Percentiles rank a stretch among this genome's conserved stretches.
Conservation (phyloP, 2,113 vertebrate genomes). For the Gnathonemus longibarbis region DNA sequence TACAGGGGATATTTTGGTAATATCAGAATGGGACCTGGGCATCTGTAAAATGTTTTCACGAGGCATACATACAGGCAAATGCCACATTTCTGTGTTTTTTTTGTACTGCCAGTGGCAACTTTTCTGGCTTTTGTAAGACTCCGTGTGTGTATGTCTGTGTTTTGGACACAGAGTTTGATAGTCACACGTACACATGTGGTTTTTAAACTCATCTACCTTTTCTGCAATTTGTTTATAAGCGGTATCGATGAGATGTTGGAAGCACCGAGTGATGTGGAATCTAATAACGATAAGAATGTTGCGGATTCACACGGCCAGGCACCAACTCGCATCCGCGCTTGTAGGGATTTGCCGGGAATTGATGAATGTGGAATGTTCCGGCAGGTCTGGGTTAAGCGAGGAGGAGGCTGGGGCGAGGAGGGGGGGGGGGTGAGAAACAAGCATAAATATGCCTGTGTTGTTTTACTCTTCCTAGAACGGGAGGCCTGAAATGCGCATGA, state of each 20-base stretch:
- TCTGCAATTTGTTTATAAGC: not conserved
- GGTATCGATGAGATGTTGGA: not conserved
- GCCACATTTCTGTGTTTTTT: not conserved
- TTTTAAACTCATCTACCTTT: not conserved
- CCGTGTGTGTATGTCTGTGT: not conserved
- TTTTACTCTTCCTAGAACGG: not conserved
- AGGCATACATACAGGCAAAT: not conserved
- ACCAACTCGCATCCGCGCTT: constrained; percentile 4
- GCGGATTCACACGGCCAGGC: not conserved
- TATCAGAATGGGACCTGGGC: not conserved
- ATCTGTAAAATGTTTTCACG: not conserved
- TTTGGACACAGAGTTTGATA: not conserved
- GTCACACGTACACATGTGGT: not conserved
- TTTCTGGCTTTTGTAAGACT: not conserved
- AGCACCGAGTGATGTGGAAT: not conserved
- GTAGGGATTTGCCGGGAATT: constrained; percentile 10
- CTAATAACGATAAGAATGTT: constrained; percentile 2
- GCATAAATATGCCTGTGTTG: not conserved
- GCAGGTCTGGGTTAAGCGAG: not conserved
- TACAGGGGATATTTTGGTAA: not conserved
- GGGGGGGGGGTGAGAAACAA: not conserved
- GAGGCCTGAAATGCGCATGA: not conserved
- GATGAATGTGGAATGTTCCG: not conserved
- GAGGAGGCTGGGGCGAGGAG: not conserved
- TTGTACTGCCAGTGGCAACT: not conserved